Evolutionary conservation across 2,888 invertebrate species (phyloP).

Genomic region (Platycheirus rosarum): DNA sequence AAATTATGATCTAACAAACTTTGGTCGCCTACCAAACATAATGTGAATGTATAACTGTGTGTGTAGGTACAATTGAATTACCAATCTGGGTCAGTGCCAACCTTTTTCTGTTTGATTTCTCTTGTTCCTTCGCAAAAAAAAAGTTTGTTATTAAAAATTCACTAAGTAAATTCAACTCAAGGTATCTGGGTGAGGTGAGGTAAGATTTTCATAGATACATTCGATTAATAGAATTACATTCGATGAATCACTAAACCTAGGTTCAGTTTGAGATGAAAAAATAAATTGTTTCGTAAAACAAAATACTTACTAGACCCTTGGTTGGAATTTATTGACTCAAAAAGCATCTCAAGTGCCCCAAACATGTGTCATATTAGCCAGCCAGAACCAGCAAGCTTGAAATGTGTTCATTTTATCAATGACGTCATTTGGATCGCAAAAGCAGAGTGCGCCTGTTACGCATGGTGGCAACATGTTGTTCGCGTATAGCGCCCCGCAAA

Average conservation of each 20-base stretch:
- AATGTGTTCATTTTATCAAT: conserved; percentile 50
- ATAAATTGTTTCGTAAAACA: background rate
- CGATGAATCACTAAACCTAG: conserved; percentile 2
- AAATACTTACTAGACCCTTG: conserved; percentile 22
- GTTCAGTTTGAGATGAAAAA: background rate
- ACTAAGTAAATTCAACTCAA: conserved; percentile 7
- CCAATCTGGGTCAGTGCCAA: conserved; percentile 71
- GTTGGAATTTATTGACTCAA: conserved; percentile 43
- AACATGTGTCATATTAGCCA: conserved; percentile 42
- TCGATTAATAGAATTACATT: conserved; percentile 21
- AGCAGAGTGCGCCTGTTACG: conserved; percentile 54
- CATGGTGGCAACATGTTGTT: conserved; percentile 42
- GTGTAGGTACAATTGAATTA: conserved; percentile 37
- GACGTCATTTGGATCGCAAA: conserved; percentile 63
- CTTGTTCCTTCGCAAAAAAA: conserved; percentile 51
- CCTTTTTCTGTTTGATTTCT: conserved; percentile 68
- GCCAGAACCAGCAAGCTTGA: conserved; percentile 11
- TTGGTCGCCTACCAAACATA: conserved; percentile 24
- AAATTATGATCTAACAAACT: conserved; percentile 32
- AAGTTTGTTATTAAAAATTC: conserved; percentile 54
- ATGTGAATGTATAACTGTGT: conserved; percentile 11
- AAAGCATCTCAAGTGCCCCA: conserved; percentile 51
- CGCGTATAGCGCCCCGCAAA: background rate
- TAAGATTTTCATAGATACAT: conserved; percentile 2
- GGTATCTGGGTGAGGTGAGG: background rate